Evolutionary conservation across 2,797 vertebrate species (phyloP).

Genomic region (Taeniopygia guttata): DNA sequence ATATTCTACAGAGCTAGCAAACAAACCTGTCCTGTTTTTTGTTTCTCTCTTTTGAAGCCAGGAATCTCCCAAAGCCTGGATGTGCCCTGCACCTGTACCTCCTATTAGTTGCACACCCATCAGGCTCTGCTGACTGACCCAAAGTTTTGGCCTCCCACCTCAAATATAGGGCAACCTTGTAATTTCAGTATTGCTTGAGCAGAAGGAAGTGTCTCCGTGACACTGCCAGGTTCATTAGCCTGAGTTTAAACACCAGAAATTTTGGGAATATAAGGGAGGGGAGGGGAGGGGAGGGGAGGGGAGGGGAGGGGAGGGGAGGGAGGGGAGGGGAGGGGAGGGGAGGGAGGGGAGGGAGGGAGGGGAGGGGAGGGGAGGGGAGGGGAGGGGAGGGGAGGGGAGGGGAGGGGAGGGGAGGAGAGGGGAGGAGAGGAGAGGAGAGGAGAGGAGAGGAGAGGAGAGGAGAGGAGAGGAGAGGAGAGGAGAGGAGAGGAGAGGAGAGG

Average conservation of each 20-base stretch:
- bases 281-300: neutral
- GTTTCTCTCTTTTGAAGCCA: neutral
- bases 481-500: too few relatives aligned
- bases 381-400: too few relatives aligned
- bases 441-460: too few relatives aligned
- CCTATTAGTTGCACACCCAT: fast-evolving
- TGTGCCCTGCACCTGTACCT: neutral
- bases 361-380: too few relatives aligned
- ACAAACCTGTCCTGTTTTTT: neutral
- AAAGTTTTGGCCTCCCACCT: neutral
- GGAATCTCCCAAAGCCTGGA: neutral
- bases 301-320: too few relatives aligned
- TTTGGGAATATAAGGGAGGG: neutral
- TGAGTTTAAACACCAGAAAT: neutral
- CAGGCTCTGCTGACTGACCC: neutral
- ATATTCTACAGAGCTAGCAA: neutral
- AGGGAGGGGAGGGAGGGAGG: too few relatives aligned
- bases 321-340: too few relatives aligned
- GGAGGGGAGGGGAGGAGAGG: too few relatives aligned
- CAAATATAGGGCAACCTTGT: neutral
- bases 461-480: too few relatives aligned
- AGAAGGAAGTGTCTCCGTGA: neutral
- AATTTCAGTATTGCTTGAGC: neutral
- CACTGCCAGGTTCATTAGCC: neutral
- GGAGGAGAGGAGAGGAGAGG: too few relatives aligned